Conservation (phyloP, 2,113 vertebrate species). For the Cettia cetti region DNA sequence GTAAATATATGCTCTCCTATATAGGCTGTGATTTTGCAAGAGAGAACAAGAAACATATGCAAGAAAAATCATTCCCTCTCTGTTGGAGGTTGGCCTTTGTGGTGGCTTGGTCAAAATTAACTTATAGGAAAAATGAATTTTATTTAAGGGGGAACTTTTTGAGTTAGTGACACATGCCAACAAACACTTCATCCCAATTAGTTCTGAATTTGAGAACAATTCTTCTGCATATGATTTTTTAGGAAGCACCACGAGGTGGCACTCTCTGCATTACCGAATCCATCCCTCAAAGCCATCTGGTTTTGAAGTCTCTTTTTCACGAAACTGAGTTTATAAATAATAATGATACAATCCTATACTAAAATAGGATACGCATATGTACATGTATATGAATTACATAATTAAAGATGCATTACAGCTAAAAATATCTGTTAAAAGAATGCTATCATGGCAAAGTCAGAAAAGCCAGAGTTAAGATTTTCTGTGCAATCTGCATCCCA, state of each 20-base stretch:
- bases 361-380: conserved; percentile 23
- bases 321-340: conserved; percentile 29
- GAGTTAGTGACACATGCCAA: not conserved
- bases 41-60: not conserved
- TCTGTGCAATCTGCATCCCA: not conserved
- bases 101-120: not conserved
- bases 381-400: conserved; percentile 35
- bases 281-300: not conserved
- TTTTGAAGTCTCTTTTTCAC: not conserved
- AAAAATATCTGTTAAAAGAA: conserved; percentile 29
- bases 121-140: not conserved
- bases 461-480: not conserved
- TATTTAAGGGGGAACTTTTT: not conserved
- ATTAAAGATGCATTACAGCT: conserved; percentile 29
- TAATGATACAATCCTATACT: conserved; percentile 4
- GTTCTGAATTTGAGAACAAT: not conserved
- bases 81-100: not conserved
- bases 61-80: not conserved
- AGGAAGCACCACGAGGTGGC: conserved; percentile 26
- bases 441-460: not conserved
- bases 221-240: not conserved
- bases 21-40: not conserved
- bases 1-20: not conserved
- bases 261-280: not conserved
- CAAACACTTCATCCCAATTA: not conserved